phyloP scores from a whole-genome alignment of 2,888 invertebrate species.

The Plusia festucae region DNA sequence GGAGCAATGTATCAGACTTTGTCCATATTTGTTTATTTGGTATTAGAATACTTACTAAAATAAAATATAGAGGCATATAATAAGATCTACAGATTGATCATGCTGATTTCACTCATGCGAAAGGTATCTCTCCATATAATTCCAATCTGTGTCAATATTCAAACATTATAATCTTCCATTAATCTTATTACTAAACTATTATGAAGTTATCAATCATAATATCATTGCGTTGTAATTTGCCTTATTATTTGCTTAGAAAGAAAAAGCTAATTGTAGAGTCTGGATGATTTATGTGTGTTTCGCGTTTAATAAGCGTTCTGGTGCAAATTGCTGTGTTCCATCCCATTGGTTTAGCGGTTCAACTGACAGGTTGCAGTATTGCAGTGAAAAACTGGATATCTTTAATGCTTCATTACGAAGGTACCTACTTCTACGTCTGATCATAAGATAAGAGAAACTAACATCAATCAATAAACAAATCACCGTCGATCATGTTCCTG shows the following conservation, averaged over 20 bases:
- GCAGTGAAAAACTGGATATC: slow-evolving; percentile 41
- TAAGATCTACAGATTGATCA: not conserved
- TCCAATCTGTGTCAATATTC: not conserved
- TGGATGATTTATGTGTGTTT: slow-evolving; percentile 30
- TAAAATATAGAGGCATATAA: too few relatives aligned
- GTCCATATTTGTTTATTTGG: not conserved
- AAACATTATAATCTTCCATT: not conserved
- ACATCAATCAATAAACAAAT: too few relatives aligned
- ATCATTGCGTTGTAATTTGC: slow-evolving; percentile 3
- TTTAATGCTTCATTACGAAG: not conserved
- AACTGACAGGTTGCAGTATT: slow-evolving; percentile 49
- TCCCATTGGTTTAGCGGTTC: slow-evolving; percentile 23
- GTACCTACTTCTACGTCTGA: too few relatives aligned
- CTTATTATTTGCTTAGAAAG: slow-evolving; percentile 24
- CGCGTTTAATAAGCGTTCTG: slow-evolving; percentile 26
- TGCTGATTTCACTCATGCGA: not conserved
- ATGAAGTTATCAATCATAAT: slow-evolving; percentile 2
- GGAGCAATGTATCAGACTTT: too few relatives aligned
- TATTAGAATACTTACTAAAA: too few relatives aligned
- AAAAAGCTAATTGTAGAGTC: slow-evolving; percentile 17
- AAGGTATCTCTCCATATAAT: not conserved
- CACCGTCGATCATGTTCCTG: too few relatives aligned
- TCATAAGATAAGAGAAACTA: too few relatives aligned
- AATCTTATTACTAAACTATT: not conserved
- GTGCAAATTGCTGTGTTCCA: slow-evolving; percentile 40